Base-by-base conservation (phyloP, 1,140 invertebrate genomes). In the Triops longicaudatus region DNA sequence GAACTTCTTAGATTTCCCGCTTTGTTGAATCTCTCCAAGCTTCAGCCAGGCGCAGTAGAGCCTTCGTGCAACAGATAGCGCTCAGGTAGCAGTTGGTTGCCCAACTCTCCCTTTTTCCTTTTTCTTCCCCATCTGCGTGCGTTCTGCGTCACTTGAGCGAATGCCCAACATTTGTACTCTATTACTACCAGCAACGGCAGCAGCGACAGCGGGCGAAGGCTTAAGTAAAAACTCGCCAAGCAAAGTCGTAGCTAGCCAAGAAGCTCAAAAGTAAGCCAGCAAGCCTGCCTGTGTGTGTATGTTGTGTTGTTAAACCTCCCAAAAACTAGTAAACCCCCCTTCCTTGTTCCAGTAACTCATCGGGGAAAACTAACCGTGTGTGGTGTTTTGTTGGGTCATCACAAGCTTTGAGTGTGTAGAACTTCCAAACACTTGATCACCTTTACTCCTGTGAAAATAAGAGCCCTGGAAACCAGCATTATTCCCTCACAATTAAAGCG, bases 211-310 rank as follows among this genome's bases (percentile, higher is more conserved):
- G 50, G 22, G 50, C 14, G 50, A 63, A 63, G 50, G 50, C 50
- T 63, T 1, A 63, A 63, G 50, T 63, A 63, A 63, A 37, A 63
- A 63, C 50, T 63, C 50, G 1, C 1, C 14, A 63, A 63, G 50
- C 50, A n/a, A 63, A 63, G 50, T 63, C 50, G 50, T 63, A 63
- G 50, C 50, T 63, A 63, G 50, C 50, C 50, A 22, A 63, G 14
- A 63, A 63, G n/a, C 50, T 63, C 50, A 10, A 63, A 22, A 44
- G 43, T 17, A 44, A 44, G 43, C 43, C 17, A n/a, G 31, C 31
- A 37, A 37, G 31, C 31, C 31, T 37, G 31, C 31, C 31, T 17
- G 50, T 63, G 50, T n/a, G 22, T 63, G 50, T 63, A 37, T 37
- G 31, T 37, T 37, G 50, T 63, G 50, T 63, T 63, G 50, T 63